Evolutionary conservation across 2,888 invertebrate genomes (phyloP).

Genomic region (Caenorhabditis doughertyi): DNA sequence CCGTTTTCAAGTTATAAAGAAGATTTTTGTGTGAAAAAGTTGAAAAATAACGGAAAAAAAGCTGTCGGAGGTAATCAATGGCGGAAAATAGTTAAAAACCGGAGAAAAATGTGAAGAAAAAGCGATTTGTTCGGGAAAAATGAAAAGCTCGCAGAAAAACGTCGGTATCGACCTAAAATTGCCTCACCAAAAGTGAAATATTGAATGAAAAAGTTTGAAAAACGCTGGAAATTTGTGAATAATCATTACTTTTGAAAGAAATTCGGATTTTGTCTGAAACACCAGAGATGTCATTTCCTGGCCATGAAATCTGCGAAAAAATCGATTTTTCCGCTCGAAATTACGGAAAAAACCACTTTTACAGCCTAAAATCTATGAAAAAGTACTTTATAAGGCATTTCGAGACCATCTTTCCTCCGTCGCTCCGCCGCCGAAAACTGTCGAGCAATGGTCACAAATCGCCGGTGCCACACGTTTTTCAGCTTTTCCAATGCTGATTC

Average conservation of each 20-base stretch:
- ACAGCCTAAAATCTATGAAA: background rate
- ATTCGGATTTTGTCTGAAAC: background rate
- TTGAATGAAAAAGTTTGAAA: too few species aligned
- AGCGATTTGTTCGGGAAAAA: too few species aligned
- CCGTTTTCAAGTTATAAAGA: too few species aligned
- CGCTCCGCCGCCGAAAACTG: constrained; percentile 36
- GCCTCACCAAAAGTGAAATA: too few species aligned
- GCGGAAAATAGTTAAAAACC: too few species aligned
- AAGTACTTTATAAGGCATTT: constrained; percentile 42
- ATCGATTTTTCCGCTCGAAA: background rate
- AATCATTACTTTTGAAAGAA: background rate
- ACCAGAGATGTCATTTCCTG: background rate
- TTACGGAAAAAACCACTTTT: background rate
- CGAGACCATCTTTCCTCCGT: constrained; percentile 45
- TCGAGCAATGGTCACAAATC: constrained; percentile 8
- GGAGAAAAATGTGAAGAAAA: too few species aligned
- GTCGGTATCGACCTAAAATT: too few species aligned
- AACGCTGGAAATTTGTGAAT: too few species aligned
- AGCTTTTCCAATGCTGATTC: background rate
- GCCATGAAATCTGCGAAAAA: background rate
- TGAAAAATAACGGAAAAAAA: background rate
- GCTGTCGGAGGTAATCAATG: too few species aligned
- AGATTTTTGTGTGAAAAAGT: background rate
- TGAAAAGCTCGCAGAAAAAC: too few species aligned
- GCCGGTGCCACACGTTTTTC: constrained; percentile 14